A percentile compares a stretch with the other conserved stretches of the same genome.
These are phyloP conservation scores for Sinhomidia bicolor DNA, from an alignment of 2,888 invertebrate genomes.

Conservation along the genomic window DNA sequence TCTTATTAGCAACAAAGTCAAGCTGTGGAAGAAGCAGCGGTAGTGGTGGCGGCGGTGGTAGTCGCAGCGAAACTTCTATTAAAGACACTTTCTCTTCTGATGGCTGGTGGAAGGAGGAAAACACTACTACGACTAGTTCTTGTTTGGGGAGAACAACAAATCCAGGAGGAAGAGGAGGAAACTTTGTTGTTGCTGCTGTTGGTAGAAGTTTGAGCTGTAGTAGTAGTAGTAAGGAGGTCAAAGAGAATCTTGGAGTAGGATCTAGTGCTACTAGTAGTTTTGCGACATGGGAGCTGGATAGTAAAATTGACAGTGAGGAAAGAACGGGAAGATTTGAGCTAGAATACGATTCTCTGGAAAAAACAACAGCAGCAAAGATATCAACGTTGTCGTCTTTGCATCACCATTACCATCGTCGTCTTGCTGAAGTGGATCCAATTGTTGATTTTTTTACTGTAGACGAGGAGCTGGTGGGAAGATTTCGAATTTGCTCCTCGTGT, in stretches of 20 bases:
- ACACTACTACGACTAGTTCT: background rate
- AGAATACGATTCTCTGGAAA: background rate
- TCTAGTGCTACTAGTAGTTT: background rate
- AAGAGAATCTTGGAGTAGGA: background rate
- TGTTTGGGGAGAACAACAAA: background rate
- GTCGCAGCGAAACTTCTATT: background rate
- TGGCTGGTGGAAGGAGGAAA: background rate
- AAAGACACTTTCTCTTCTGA: background rate
- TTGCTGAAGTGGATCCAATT: slow-evolving; percentile 46
- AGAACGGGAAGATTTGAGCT: background rate
- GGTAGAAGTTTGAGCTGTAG: no score
- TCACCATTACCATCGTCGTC: background rate
- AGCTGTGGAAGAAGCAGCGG: background rate
- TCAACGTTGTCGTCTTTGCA: background rate
- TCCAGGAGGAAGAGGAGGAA: background rate
- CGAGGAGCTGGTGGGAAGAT: slow-evolving; percentile 47
- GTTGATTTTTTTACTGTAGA: slow-evolving; percentile 57
- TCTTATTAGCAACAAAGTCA: background rate
- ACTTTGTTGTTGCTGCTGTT: no score
- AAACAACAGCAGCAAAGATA: background rate
- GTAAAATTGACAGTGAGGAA: slow-evolving; percentile 1
- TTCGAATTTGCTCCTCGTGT: slow-evolving; percentile 15
- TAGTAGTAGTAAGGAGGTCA: background rate
- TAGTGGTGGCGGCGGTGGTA: background rate
- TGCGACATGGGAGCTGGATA: background rate